Evolutionary conservation across 2,797 vertebrate genomes (phyloP), one percentile per base, ranked within the genome.

Genomic region (Oophaga sylvatica): DNA sequence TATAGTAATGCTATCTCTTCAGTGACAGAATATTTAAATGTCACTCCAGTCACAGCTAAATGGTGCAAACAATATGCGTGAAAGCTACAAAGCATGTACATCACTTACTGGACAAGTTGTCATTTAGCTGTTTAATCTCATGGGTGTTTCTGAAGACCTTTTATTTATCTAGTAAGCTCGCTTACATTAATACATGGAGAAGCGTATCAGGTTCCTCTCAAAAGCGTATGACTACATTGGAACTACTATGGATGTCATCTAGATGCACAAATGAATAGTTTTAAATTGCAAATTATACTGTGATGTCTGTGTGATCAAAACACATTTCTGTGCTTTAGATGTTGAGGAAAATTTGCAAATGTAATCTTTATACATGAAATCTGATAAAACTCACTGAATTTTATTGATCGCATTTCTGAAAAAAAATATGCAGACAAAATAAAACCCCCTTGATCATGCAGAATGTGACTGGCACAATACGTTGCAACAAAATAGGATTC

Each of bases 291-390:
- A n/a, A 75, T 75, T 48, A 75, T 75, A 45, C 19, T 13, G 71
- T 75, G 41, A 71, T 45, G 31, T 73, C 70, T 73, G 70, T 45
- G 20, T 48, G 41, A 75, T 75, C 17, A 67, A 26, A n/a, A 29
- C 12, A 4, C 16, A 20, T 45, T 45, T 10, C n/a, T 0, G n/a
- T 17, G 12, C n/a, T 26, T 57, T 12, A 3, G 53, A 59, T 59
- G 26, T 7, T 31, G 15, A 56, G 48, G 26, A 29, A 19, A 59
- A 59, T 15, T 29, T 57, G 76, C n/a, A 57, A 79, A 79, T 79
- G 15, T 59, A 79, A 79, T 26, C 48, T 59, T 79, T 79, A 79
- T 26, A 31, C 53, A 79, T 79, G n/a, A 79, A 79, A 79, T 79
- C 16, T 79, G 76, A 59, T 57, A 79, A 59, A 53, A 19, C 53